These are phyloP conservation scores for Typhlichthys eigenmanni DNA, from an alignment of 2,797 vertebrate species.

Conservation along the genomic window DNA sequence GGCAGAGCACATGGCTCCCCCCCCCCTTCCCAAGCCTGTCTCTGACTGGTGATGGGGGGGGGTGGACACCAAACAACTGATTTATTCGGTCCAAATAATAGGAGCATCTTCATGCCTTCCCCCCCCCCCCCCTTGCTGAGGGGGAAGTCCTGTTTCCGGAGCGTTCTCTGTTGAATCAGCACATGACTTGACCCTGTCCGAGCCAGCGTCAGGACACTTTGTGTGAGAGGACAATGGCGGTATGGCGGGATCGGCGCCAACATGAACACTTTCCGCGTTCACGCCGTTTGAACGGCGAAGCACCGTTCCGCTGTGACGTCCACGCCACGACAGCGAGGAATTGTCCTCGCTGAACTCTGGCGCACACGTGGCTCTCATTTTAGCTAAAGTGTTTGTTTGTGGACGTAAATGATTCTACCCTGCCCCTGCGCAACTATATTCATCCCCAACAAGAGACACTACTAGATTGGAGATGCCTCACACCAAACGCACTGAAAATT, in stretches of 20 bases:
- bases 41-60: too few relatives aligned
- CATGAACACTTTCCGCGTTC: not conserved
- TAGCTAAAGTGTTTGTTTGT: constrained; percentile 62
- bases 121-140: not conserved
- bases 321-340: not conserved
- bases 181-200: constrained; percentile 45
- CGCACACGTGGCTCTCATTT: constrained; percentile 18
- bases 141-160: constrained; percentile 21
- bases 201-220: constrained; percentile 3
- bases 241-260: not conserved
- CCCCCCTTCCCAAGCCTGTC: too few relatives aligned
- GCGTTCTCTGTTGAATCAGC: constrained; percentile 45
- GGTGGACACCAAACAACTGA: constrained; percentile 36
- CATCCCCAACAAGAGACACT: constrained; percentile 47
- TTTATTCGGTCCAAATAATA: constrained; percentile 61
- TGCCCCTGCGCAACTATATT: constrained; percentile 50
- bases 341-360: constrained; percentile 51
- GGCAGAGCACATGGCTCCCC: constrained; percentile 69
- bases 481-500: constrained; percentile 50
- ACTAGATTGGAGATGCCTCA: constrained; percentile 53
- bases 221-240: not conserved
- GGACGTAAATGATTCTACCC: constrained; percentile 61
- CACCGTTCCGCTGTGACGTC: too few relatives aligned
- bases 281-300: not conserved
- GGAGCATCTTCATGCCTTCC: constrained; percentile 36